Evolutionary conservation across 2,888 invertebrate genomes (phyloP).

Genomic region (Hirtodrosophila histrioides): DNA sequence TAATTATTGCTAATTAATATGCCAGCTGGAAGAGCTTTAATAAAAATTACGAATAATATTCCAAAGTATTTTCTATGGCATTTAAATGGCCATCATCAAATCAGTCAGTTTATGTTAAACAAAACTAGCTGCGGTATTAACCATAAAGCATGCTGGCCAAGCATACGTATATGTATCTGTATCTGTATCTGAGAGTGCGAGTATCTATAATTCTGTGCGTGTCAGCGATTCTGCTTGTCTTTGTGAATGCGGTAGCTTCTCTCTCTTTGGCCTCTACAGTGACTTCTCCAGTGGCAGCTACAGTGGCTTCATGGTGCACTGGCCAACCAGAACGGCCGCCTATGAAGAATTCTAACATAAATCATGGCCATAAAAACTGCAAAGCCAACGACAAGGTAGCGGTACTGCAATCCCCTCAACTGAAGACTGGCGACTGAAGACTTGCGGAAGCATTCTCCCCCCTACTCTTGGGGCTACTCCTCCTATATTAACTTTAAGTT

Average conservation of each 20-base stretch:
- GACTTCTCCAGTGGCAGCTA: conserved; percentile 13
- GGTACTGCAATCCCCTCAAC: conserved; percentile 23
- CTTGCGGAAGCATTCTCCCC: conserved; percentile 49
- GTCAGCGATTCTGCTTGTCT: conserved; percentile 39
- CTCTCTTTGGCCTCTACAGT: conserved; percentile 1
- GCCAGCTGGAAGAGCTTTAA: conserved; percentile 28
- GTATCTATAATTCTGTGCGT: conserved; percentile 53
- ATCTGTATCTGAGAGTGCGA: conserved; percentile 13
- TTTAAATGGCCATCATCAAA: conserved; percentile 71
- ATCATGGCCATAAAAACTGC: conserved; percentile 73
- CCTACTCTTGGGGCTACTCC: neutral
- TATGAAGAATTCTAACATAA: conserved; percentile 78
- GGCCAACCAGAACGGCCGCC: conserved; percentile 82
- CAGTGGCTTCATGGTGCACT: conserved; percentile 68
- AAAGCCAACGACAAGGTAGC: conserved; percentile 46
- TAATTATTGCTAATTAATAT: conserved; percentile 43
- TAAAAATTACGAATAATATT: conserved; percentile 27
- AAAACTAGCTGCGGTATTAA: conserved; percentile 57
- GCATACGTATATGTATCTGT: conserved; percentile 6
- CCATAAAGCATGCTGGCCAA: conserved; percentile 32
- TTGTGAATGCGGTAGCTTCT: conserved; percentile 2
- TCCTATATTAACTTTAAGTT: conserved; percentile 21
- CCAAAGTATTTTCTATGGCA: conserved; percentile 45
- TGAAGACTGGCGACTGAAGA: conserved; percentile 3
- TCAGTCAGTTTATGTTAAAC: conserved; percentile 72